Conservation (phyloP, 2,888 invertebrate species). For the Polydrusus pterygomalis region DNA sequence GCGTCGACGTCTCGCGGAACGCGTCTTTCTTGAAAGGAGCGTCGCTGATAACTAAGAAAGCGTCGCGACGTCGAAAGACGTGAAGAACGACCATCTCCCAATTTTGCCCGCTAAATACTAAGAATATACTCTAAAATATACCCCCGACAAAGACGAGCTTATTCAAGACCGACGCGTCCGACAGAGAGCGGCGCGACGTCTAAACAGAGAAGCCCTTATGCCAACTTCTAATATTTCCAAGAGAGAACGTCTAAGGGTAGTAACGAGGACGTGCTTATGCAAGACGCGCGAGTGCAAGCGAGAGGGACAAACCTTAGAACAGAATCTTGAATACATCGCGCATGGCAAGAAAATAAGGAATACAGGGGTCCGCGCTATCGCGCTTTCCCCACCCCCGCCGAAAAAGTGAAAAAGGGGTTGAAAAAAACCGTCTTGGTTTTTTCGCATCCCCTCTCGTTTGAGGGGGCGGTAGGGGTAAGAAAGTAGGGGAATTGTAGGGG, state of each 20-base stretch:
- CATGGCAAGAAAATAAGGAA: conserved; percentile 71
- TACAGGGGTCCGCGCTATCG: conserved; percentile 46
- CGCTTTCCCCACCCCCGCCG: conserved; percentile 62
- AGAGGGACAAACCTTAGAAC: conserved; percentile 70
- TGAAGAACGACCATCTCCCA: conserved; percentile 72
- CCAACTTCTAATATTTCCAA: conserved; percentile 66
- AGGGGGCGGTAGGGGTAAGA: conserved; percentile 55
- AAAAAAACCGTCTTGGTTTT: conserved; percentile 70
- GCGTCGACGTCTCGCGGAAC: conserved; percentile 55
- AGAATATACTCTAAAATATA: conserved; percentile 69
- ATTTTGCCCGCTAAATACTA: conserved; percentile 72
- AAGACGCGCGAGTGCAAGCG: conserved; percentile 67
- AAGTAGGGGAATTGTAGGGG: conserved; percentile 57
- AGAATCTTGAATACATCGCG: conserved; percentile 69
- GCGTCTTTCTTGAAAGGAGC: conserved; percentile 72
- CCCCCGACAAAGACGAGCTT: conserved; percentile 62
- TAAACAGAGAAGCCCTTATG: conserved; percentile 67
- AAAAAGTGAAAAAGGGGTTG: conserved; percentile 59
- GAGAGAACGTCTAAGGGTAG: conserved; percentile 68
- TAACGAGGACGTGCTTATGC: conserved; percentile 65
- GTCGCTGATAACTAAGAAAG: conserved; percentile 72
- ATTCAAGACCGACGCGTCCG: conserved; percentile 66
- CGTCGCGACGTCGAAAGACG: conserved; percentile 72
- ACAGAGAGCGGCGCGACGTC: conserved; percentile 67
- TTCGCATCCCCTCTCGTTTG: conserved; percentile 66